Percentiles rank a stretch among this genome's conserved stretches.
phyloP scores from a whole-genome alignment of 1,140 invertebrate species.

The Bombus pascuorum region DNA sequence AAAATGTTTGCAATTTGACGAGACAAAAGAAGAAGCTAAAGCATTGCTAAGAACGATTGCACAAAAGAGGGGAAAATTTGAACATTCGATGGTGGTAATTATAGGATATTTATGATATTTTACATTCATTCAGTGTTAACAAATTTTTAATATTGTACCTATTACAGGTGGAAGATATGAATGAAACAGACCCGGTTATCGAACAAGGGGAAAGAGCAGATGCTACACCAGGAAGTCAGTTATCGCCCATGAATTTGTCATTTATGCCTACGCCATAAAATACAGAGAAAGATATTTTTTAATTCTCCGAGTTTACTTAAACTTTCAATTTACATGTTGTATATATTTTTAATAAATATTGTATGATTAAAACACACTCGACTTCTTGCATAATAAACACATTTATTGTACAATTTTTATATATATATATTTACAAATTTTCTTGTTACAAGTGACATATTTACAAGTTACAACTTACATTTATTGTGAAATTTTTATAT shows the following conservation, averaged over 20 bases:
- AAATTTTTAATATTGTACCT: slow-evolving; percentile 27
- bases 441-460: too few relatives aligned
- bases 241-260: slow-evolving; percentile 80
- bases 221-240: slow-evolving; percentile 74
- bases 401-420: slow-evolving; percentile 1
- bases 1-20: slow-evolving; percentile 94
- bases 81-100: slow-evolving; percentile 82
- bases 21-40: slow-evolving; percentile 96
- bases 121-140: neutral
- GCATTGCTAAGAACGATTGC: slow-evolving; percentile 92
- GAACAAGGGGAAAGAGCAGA: slow-evolving; percentile 65
- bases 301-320: neutral
- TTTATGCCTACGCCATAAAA: slow-evolving; percentile 75
- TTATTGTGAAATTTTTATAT: neutral
- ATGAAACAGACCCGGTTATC: slow-evolving; percentile 79
- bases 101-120: slow-evolving; percentile 1
- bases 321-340: slow-evolving; percentile 22
- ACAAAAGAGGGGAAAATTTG: slow-evolving; percentile 84
- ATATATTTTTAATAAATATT: slow-evolving; percentile 42
- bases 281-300: neutral
- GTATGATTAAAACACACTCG: neutral
- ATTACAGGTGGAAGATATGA: slow-evolving; percentile 80
- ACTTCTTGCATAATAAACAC: neutral
- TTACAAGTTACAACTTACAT: too few relatives aligned
- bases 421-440: neutral